Base-by-base conservation (phyloP, 2,888 invertebrate species). In the Leptinotarsa juncta region DNA sequence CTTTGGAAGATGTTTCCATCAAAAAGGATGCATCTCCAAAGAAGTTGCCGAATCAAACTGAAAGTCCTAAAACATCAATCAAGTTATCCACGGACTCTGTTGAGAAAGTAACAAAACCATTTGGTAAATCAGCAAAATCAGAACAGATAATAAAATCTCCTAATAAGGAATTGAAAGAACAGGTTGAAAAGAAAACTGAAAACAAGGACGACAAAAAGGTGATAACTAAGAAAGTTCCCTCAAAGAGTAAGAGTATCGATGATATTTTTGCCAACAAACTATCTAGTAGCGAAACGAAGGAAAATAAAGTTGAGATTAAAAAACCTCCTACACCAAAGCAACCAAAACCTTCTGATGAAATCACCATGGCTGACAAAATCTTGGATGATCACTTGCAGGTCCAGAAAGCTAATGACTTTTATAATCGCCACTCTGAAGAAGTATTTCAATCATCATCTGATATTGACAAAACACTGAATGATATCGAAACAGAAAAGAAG, bases 311-410 rank as follows among this genome's bases (percentile, higher is more conserved):
- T 20, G 80, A 80, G n/a, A 18, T 76, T 10, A 78, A 77, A 20
- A 78, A 78, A 70, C 74, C 78, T 15, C 65, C 72, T 18, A 78
- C 82, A 20, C 74, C 76, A 14, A 78, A 77, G 71, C 73, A 73
- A n/a, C 67, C 73, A 14, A 83, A 81, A 74, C 55, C 80, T 2
- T 73, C 79, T 20, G 84, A 84, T 71, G 84, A 84, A 77, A 82
- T 84, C 66, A 80, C 81, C 14, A 77, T 79, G n/a, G 83, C 83
- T 18, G 85, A 86, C 76, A 85, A 83, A 75, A 82, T 83, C 60
- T 82, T 84, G 23, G 82, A 85, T 15, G 90, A 90, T 57, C 82
- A 88, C 65, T 69, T 83, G 55, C 81, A 81, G 60, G 73, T 73
- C 15, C 79, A 82, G 50, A 82, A 81, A 69, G 82, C 82, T 10